Conservation (phyloP, 2,888 invertebrate species). For the Tetragnatha montana region DNA sequence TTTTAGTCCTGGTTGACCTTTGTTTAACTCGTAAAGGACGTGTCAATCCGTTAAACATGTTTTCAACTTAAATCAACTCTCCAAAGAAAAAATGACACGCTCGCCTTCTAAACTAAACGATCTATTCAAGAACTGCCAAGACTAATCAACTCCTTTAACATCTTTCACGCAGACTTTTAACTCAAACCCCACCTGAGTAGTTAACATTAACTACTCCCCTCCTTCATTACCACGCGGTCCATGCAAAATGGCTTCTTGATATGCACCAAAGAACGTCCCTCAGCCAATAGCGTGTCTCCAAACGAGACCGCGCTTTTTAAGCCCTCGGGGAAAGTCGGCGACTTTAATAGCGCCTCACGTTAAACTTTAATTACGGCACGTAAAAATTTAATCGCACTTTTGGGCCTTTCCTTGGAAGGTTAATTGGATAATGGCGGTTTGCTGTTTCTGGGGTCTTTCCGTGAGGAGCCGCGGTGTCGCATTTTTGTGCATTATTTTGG, state of each 20-base stretch:
- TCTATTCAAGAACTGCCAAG: too few species aligned
- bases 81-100: too few species aligned
- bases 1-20: too few species aligned
- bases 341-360: not conserved
- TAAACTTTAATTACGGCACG: not conserved
- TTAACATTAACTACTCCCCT: too few species aligned
- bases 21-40: too few species aligned
- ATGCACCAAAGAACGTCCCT: not conserved
- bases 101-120: too few species aligned
- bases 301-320: not conserved
- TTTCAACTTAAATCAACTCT: too few species aligned
- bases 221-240: not conserved
- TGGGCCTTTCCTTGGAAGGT: not conserved
- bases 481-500: not conserved
- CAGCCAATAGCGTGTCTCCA: not conserved
- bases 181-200: too few species aligned
- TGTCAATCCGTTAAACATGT: too few species aligned
- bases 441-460: not conserved
- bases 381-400: not conserved
- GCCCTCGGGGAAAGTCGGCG: not conserved
- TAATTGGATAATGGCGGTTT: not conserved
- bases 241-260: not conserved
- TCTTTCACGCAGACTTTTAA: too few species aligned
- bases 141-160: too few species aligned
- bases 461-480: not conserved